Percentiles rank a stretch among this genome's conserved stretches.
Evolutionary conservation across 2,888 invertebrate species (phyloP).

Genomic region (Pseudococcus viburni): DNA sequence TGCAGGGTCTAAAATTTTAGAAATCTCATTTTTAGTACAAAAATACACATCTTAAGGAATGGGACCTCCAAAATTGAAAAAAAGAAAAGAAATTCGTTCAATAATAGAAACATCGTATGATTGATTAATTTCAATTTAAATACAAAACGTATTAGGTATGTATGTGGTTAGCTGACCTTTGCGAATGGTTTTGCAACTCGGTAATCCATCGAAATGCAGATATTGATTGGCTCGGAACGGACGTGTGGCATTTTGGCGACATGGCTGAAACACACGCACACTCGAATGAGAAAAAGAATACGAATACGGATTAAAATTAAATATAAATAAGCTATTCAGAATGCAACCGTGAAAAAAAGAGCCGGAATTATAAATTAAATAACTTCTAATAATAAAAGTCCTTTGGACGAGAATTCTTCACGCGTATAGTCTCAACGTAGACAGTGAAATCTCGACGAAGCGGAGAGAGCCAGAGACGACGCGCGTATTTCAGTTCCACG

Average conservation of each 20-base stretch:
- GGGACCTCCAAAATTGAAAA: no score
- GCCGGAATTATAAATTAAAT: neutral
- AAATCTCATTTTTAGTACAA: no score
- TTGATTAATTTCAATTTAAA: no score
- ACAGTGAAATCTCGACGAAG: neutral
- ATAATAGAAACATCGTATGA: no score
- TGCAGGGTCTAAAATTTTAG: no score
- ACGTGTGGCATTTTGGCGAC: neutral
- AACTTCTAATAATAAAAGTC: neutral
- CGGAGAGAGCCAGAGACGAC: neutral
- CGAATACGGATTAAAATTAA: neutral
- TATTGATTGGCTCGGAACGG: neutral
- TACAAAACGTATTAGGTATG: no score
- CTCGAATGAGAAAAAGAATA: neutral
- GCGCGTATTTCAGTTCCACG: neutral
- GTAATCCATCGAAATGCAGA: conserved; percentile 30
- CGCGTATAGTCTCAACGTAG: neutral
- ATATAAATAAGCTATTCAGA: neutral
- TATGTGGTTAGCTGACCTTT: conserved; percentile 4
- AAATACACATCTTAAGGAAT: no score
- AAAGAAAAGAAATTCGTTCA: no score
- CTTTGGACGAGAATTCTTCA: neutral
- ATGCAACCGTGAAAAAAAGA: neutral
- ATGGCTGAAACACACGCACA: neutral
- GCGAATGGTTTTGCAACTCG: conserved; percentile 1